A percentile compares a stretch with the other conserved stretches of the same genome.
Conservation (phyloP, 2,113 vertebrate species). For the Suncus etruscus region DNA sequence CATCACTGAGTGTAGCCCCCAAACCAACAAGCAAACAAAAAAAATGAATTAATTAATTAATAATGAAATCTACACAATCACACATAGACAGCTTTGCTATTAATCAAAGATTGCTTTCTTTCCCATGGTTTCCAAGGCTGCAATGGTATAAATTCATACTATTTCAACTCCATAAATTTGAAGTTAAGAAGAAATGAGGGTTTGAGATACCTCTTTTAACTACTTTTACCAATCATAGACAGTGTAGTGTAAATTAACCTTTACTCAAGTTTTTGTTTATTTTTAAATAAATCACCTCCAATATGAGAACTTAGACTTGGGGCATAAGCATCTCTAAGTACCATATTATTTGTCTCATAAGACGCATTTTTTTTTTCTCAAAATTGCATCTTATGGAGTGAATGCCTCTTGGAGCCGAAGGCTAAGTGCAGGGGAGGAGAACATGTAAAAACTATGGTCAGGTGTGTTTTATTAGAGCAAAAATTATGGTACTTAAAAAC, state of each 20-base stretch:
- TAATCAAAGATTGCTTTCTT: background rate
- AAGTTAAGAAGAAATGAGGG: background rate
- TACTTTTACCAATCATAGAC: background rate
- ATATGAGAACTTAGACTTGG: background rate
- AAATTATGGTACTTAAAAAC: background rate
- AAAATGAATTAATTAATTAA: background rate
- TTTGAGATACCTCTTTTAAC: background rate
- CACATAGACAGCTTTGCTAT: background rate
- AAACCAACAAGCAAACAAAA: too few species aligned
- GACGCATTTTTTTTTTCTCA: too few species aligned
- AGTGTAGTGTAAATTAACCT: background rate
- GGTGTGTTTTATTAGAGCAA: too few species aligned
- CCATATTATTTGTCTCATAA: too few species aligned
- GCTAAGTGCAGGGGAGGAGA: too few species aligned
- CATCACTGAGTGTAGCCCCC: too few species aligned
- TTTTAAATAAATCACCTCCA: background rate
- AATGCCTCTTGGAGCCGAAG: too few species aligned
- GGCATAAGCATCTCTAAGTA: too few species aligned
- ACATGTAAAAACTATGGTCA: too few species aligned
- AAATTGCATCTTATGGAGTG: too few species aligned
- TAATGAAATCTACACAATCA: background rate
- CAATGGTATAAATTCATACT: fast-evolving
- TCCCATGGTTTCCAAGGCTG: background rate
- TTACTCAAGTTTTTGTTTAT: background rate
- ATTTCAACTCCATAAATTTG: background rate